Evolutionary conservation across 1,140 invertebrate genomes (phyloP).

Genomic region (Trachymyrmex cornetzi): DNA sequence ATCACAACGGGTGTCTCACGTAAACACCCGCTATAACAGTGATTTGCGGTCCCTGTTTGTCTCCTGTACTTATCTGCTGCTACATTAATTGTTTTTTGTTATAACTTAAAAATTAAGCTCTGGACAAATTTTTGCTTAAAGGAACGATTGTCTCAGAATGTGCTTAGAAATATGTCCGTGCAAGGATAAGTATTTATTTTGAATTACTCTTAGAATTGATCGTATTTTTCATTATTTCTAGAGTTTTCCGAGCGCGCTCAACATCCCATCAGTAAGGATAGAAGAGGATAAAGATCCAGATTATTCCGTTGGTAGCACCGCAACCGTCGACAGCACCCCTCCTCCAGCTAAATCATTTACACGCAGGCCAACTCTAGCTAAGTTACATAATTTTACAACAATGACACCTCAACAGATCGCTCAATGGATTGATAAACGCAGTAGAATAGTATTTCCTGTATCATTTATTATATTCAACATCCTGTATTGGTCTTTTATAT

Average conservation of each 20-base stretch:
- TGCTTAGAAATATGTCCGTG: no score
- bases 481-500: constrained; percentile 95
- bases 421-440: constrained; percentile 94
- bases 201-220: background rate
- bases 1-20: no score
- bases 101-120: no score
- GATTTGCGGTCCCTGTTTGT: no score
- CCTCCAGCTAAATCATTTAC: constrained; percentile 78
- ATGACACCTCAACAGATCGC: constrained; percentile 95
- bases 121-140: no score
- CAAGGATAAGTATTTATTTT: no score
- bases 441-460: constrained; percentile 92
- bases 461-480: constrained; percentile 94
- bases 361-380: constrained; percentile 82
- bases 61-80: no score
- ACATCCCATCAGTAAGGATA: constrained; percentile 89
- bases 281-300: constrained; percentile 88
- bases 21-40: no score
- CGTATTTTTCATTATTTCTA: constrained; percentile 79
- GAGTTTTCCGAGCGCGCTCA: constrained; percentile 89
- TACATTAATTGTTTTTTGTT: no score
- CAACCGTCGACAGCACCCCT: constrained; percentile 81
- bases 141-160: no score
- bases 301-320: constrained; percentile 81
- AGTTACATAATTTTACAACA: constrained; percentile 90